Conservation (phyloP, 2,113 vertebrate genomes). For the Sapayoa aenigma region DNA sequence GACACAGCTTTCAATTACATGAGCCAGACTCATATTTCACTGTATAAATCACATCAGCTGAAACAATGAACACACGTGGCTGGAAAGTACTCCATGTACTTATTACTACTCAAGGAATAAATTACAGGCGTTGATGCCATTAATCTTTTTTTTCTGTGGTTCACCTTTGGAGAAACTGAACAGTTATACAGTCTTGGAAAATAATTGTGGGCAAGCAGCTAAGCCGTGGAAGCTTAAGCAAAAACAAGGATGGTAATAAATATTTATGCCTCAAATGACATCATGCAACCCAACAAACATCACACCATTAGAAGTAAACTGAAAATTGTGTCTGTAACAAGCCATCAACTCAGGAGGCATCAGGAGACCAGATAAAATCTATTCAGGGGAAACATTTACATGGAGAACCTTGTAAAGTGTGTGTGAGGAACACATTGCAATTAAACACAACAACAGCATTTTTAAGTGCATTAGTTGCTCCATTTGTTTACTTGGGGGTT, state of each 20-base stretch:
- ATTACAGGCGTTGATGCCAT: constrained; percentile 8
- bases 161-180: constrained; percentile 18
- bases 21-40: constrained; percentile 52
- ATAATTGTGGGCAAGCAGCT: neutral
- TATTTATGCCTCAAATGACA: neutral
- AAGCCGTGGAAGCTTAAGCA: neutral
- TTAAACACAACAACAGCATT: neutral
- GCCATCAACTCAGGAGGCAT: neutral
- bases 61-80: constrained; percentile 41
- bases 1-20: constrained; percentile 14
- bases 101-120: constrained; percentile 46
- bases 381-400: neutral
- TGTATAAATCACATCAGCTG: constrained; percentile 44
- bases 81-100: constrained; percentile 49
- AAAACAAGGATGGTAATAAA: neutral
- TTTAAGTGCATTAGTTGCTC: neutral
- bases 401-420: neutral
- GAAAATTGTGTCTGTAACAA: neutral
- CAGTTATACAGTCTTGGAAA: neutral
- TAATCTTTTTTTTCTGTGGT: neutral
- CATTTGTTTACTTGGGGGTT: neutral
- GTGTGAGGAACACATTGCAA: neutral
- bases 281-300: neutral
- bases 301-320: neutral
- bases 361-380: neutral